Evolutionary conservation across 2,113 vertebrate species (phyloP).

Genomic region (Crotalus horridus): DNA sequence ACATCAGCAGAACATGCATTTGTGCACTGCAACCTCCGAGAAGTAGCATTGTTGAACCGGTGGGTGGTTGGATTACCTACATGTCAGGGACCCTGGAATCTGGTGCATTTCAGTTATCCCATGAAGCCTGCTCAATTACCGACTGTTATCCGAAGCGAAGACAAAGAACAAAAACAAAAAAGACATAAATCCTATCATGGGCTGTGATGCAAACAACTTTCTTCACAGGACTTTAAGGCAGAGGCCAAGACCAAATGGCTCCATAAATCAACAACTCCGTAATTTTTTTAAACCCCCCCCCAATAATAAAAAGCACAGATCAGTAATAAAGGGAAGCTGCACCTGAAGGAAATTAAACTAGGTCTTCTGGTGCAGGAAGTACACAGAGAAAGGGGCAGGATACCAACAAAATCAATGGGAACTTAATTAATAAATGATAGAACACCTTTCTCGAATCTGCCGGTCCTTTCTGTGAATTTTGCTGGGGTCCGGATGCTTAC

Average conservation of each 20-base stretch:
- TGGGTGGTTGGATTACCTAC: constrained; percentile 82
- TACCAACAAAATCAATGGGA: not conserved
- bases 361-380: not conserved
- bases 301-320: not conserved
- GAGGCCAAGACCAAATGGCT: not conserved
- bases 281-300: not conserved
- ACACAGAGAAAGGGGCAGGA: not conserved
- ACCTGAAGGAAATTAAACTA: not conserved
- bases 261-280: not conserved
- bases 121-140: constrained; percentile 96
- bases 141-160: constrained; percentile 84
- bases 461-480: constrained; percentile 1
- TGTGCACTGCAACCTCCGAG: constrained; percentile 31
- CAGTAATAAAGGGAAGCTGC: not conserved
- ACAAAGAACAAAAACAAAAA: constrained; percentile 62
- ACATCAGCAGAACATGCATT: constrained; percentile 73
- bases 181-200: constrained; percentile 61
- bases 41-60: constrained; percentile 37
- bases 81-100: constrained; percentile 79
- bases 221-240: not conserved
- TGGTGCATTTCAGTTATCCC: constrained; percentile 93
- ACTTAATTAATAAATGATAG: not conserved
- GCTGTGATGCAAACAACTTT: not conserved
- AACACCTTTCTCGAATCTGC: too few relatives aligned
- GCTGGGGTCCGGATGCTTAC: not conserved